A percentile compares a stretch with the other conserved stretches of the same genome.
Conservation (phyloP, 2,113 vertebrate species). For the Potamarius usumacintae region DNA sequence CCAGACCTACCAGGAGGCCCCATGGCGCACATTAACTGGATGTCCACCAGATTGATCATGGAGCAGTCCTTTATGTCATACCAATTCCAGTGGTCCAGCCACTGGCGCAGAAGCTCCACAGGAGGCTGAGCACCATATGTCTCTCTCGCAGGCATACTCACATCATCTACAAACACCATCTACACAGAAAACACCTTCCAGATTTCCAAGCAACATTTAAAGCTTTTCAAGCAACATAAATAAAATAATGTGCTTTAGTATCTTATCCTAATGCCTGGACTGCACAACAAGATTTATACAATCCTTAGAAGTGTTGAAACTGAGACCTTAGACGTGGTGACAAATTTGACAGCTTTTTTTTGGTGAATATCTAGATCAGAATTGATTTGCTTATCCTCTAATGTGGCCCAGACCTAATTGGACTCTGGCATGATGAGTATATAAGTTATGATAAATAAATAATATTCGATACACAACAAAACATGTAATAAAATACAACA, state of each 20-base stretch:
- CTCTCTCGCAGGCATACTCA: slow-evolving; percentile 91
- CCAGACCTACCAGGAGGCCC: slow-evolving; percentile 82
- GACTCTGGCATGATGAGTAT: not conserved
- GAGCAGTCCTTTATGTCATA: slow-evolving; percentile 88
- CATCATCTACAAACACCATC: slow-evolving; percentile 92
- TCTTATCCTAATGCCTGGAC: not conserved
- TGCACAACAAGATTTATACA: not conserved
- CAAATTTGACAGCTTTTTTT: not conserved
- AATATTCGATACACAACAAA: too few relatives aligned
- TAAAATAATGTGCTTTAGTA: not conserved
- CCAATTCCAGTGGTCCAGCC: slow-evolving; percentile 93
- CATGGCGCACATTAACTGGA: slow-evolving; percentile 89
- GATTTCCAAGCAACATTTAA: not conserved
- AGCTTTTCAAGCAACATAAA: not conserved
- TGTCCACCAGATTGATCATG: slow-evolving; percentile 81
- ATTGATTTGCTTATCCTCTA: not conserved
- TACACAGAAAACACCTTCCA: slow-evolving; percentile 52
- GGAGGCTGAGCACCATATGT: slow-evolving; percentile 89
- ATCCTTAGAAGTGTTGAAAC: not conserved
- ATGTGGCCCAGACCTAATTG: not conserved
- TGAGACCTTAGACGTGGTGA: too few relatives aligned
- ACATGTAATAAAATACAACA: not conserved
- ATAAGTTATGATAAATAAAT: too few relatives aligned
- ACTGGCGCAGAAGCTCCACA: slow-evolving; percentile 88
- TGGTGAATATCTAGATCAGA: not conserved